A percentile compares a stretch with the other conserved stretches of the same genome.
Conservation (phyloP, 2,888 invertebrate genomes). For the Thereva unica region DNA sequence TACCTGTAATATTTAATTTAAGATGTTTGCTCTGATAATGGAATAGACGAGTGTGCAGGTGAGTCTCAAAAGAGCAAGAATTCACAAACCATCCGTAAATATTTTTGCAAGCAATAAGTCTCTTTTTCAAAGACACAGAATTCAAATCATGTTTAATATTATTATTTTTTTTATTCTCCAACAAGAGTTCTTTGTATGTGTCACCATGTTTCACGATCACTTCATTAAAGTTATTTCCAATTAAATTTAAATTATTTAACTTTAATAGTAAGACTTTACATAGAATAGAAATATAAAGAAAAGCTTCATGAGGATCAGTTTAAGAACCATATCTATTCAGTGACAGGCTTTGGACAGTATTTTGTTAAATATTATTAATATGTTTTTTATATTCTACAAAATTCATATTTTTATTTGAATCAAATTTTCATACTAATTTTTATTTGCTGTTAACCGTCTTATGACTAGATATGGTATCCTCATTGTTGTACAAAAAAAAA, state of each 20-base stretch:
- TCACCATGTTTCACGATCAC: constrained; percentile 21
- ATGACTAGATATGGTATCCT: constrained; percentile 28
- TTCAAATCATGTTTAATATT: too few species aligned
- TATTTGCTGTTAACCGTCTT: constrained; percentile 6
- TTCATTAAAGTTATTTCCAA: constrained; percentile 4
- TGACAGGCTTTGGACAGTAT: not conserved
- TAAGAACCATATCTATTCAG: constrained; percentile 23
- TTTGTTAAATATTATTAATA: not conserved
- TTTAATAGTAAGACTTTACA: constrained; percentile 8
- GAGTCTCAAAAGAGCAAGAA: constrained; percentile 37
- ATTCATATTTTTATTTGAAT: not conserved
- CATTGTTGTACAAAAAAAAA: constrained; percentile 3
- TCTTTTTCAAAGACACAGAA: constrained; percentile 15
- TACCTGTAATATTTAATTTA: constrained; percentile 37
- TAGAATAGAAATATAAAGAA: too few species aligned
- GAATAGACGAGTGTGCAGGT: constrained; percentile 40
- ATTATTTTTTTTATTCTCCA: constrained; percentile 8
- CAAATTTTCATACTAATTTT: not conserved
- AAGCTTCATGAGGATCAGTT: too few species aligned
- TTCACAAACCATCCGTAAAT: constrained; percentile 1
- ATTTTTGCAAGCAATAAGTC: constrained; percentile 14
- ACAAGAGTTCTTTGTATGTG: constrained; percentile 6
- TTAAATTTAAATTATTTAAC: constrained; percentile 1
- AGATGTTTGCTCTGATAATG: constrained; percentile 39
- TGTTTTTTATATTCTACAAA: constrained; percentile 7